Evolutionary conservation across 1,140 invertebrate species (phyloP).

Genomic region (Halictus rubicundus): DNA sequence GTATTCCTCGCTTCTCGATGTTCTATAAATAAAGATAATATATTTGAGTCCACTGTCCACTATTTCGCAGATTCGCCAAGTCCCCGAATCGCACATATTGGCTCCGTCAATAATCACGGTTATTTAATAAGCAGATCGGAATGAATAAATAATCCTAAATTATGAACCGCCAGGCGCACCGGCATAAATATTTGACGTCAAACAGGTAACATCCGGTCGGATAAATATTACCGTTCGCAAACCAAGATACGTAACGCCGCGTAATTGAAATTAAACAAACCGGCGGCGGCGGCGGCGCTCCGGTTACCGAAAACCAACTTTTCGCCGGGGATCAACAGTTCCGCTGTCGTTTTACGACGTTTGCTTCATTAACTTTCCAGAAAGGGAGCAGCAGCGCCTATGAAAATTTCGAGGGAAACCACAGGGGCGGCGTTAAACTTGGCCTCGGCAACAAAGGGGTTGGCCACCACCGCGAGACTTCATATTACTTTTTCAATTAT

Average conservation of each 20-base stretch:
- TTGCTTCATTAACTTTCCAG: background rate
- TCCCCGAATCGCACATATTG: too few species aligned
- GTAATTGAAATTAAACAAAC: background rate
- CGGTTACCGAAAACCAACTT: background rate
- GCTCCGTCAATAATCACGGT: too few species aligned
- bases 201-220: background rate
- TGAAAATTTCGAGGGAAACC: conserved; percentile 50
- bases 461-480: conserved; percentile 38
- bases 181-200: background rate
- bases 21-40: too few species aligned
- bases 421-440: conserved; percentile 45
- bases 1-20: too few species aligned
- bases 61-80: too few species aligned
- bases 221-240: background rate
- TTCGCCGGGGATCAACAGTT: background rate
- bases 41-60: too few species aligned
- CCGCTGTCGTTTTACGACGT: conserved; percentile 4
- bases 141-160: background rate
- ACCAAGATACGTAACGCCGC: background rate
- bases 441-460: conserved; percentile 6
- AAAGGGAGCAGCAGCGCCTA: conserved; percentile 18
- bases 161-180: background rate
- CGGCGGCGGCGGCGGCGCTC: background rate
- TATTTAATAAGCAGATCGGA: background rate
- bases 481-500: conserved; percentile 55